Percentiles rank a stretch among this genome's conserved stretches.
Evolutionary conservation across 1,140 invertebrate species (phyloP).

Genomic region (Metopolophium dirhodum): DNA sequence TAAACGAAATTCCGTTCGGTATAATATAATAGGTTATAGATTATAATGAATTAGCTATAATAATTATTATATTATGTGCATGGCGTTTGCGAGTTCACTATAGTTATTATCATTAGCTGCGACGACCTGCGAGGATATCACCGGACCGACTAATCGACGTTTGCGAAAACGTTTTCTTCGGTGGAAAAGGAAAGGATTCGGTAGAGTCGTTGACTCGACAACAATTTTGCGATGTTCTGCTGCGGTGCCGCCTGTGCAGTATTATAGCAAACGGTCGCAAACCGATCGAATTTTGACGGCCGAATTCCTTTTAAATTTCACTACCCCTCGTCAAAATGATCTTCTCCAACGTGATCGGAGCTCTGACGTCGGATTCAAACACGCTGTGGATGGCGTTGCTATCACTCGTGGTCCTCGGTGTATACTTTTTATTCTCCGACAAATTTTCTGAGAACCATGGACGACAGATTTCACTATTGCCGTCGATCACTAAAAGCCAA

Average conservation of each 20-base stretch:
- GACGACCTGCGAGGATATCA: background rate
- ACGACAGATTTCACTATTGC: background rate
- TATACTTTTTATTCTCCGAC: background rate
- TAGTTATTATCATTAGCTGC: background rate
- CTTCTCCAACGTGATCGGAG: background rate
- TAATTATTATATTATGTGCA: background rate
- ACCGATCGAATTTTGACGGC: background rate
- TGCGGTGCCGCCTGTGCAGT: background rate
- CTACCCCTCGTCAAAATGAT: background rate
- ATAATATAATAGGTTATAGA: background rate
- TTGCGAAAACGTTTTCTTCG: background rate
- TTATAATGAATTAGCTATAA: background rate
- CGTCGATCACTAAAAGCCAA: background rate
- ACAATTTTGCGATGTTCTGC: background rate
- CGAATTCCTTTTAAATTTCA: background rate
- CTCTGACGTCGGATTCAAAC: background rate
- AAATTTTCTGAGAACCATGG: background rate
- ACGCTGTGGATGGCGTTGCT: background rate
- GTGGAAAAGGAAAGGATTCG: background rate
- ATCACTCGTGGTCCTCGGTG: background rate
- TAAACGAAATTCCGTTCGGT: background rate
- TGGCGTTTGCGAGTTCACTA: background rate
- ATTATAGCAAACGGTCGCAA: background rate
- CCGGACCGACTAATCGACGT: background rate
- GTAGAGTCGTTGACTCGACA: background rate